Evolutionary conservation across 2,888 invertebrate genomes (phyloP).

Genomic region (Bembecia ichneumoniformis): DNA sequence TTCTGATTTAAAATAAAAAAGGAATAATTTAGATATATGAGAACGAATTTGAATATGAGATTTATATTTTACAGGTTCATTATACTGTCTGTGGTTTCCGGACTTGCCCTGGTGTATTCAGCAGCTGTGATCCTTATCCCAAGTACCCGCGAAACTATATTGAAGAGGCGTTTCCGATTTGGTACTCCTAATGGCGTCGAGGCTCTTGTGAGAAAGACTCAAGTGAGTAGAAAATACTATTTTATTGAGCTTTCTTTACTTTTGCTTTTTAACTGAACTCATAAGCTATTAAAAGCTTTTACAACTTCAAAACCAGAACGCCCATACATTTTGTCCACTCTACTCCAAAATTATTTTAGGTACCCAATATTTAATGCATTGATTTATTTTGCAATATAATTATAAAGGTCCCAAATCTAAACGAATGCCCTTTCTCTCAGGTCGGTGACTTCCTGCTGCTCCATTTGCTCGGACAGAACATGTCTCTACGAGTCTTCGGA

Average conservation of each 20-base stretch:
- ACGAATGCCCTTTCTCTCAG: conserved; percentile 48
- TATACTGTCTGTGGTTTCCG: conserved; percentile 81
- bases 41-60: conserved; percentile 1
- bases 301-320: too few species aligned
- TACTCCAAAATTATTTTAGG: too few species aligned
- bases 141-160: conserved; percentile 84
- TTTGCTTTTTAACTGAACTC: too few species aligned
- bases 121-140: conserved; percentile 84
- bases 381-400: too few species aligned
- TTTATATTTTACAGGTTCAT: conserved; percentile 82
- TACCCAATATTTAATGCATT: too few species aligned
- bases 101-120: conserved; percentile 85
- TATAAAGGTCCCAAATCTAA: too few species aligned
- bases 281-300: too few species aligned
- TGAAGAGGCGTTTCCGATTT: conserved; percentile 84
- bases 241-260: too few species aligned
- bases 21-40: not conserved
- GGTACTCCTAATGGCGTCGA: conserved; percentile 82
- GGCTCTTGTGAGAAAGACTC: conserved; percentile 83
- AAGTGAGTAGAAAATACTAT: conserved; percentile 60
- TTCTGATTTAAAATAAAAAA: conserved; percentile 1
- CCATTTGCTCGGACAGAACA: conserved; percentile 88
- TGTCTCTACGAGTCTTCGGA: conserved; percentile 84
- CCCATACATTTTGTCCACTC: too few species aligned
- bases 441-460: conserved; percentile 90